These are phyloP conservation scores for Darevskia nairensis DNA, from an alignment of 2,797 vertebrate genomes.

Conservation along the genomic window DNA sequence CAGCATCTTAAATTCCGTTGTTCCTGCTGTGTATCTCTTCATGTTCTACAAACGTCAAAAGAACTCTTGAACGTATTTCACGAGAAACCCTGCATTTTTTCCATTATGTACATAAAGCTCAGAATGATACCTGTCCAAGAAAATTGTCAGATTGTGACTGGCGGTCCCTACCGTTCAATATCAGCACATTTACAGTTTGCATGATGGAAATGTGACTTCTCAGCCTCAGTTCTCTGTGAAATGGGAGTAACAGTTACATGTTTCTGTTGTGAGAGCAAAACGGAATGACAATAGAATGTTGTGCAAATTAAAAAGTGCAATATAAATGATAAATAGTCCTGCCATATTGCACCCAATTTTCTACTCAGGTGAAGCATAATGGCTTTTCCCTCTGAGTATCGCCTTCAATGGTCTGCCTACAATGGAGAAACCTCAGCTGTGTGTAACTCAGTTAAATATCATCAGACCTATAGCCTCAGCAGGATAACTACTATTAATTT, in stretches of 20 bases:
- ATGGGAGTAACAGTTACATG: neutral
- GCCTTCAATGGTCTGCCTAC: neutral
- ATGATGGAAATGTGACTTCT: neutral
- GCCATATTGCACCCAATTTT: neutral
- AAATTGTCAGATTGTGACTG: slow-evolving; percentile 1
- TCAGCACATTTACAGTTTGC: neutral
- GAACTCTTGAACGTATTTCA: neutral
- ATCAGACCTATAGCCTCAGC: neutral
- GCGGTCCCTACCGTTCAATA: slow-evolving; percentile 10
- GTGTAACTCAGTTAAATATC: slow-evolving; percentile 4
- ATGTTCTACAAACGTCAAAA: neutral
- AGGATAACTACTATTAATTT: neutral
- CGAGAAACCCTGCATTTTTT: neutral
- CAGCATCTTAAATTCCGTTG: neutral
- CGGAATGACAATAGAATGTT: neutral
- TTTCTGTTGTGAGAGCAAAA: neutral
- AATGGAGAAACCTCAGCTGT: neutral
- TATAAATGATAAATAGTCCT: neutral
- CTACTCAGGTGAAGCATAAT: neutral
- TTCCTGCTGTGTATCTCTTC: neutral
- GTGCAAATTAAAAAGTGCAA: neutral
- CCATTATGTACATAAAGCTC: neutral
- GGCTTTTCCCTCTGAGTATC: neutral
- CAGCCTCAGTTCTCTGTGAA: neutral
- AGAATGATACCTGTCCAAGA: neutral